Evolutionary conservation across 2,797 vertebrate genomes (phyloP).

Genomic region (Harpagifer antarcticus): DNA sequence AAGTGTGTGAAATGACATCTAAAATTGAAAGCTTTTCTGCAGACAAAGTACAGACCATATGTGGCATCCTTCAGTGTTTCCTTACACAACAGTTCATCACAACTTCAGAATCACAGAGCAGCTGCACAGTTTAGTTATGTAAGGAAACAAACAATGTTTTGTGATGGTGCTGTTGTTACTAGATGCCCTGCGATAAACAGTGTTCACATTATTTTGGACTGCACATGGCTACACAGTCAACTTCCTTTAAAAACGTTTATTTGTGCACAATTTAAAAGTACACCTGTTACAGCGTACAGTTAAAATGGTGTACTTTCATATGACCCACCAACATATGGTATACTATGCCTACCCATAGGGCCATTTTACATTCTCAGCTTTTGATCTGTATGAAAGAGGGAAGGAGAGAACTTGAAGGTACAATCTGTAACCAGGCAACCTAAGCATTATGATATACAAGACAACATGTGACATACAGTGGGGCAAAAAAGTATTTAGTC

Average conservation of each 20-base stretch:
- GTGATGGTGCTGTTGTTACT: too few relatives aligned
- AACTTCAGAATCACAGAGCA: constrained; percentile 2
- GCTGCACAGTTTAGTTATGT: neutral
- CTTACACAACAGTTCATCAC: neutral
- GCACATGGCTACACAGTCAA: constrained; percentile 7
- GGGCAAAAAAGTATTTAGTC: too few relatives aligned
- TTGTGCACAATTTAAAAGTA: neutral
- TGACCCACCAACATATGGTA: constrained; percentile 16
- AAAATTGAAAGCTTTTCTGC: neutral
- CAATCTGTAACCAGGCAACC: constrained; percentile 40
- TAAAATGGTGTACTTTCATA: constrained; percentile 20
- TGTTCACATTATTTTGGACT: neutral
- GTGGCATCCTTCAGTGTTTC: neutral
- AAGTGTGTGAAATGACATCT: neutral
- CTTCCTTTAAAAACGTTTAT: neutral
- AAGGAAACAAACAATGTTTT: neutral
- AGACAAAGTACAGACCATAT: neutral
- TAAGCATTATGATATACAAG: constrained; percentile 11
- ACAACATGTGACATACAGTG: constrained; percentile 1
- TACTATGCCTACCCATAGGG: neutral
- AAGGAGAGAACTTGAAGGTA: constrained; percentile 2
- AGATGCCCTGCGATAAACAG: neutral
- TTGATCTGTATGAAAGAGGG: constrained; percentile 17
- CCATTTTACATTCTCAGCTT: constrained; percentile 22
- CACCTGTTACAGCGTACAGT: neutral